These are phyloP conservation scores for Thunnus thynnus DNA, from an alignment of 2,113 vertebrate species.

Conservation along the genomic window DNA sequence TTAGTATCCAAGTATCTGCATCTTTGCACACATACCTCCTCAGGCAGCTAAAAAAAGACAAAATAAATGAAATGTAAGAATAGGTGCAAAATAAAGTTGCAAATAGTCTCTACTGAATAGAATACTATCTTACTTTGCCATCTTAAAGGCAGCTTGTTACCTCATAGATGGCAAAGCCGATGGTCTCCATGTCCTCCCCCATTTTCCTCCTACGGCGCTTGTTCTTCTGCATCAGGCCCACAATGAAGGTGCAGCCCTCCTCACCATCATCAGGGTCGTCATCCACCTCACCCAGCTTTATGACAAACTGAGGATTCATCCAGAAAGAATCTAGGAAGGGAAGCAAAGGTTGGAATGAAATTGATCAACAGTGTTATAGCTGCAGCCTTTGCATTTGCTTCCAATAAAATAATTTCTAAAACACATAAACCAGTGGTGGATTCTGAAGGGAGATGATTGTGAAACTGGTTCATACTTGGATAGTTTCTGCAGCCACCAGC, in stretches of 20 bases:
- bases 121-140: background rate
- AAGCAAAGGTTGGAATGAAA: background rate
- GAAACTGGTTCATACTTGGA: conserved; percentile 77
- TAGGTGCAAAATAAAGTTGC: background rate
- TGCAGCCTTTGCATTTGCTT: background rate
- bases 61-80: conserved; percentile 21
- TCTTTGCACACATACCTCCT: conserved; percentile 81
- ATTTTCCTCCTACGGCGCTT: conserved; percentile 82
- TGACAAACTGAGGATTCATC: conserved; percentile 91
- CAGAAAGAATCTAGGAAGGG: conserved; percentile 84
- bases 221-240: conserved; percentile 93
- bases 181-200: conserved; percentile 87
- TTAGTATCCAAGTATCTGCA: background rate
- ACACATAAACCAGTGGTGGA: background rate
- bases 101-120: background rate
- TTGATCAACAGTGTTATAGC: background rate
- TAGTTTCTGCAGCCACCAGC: conserved; percentile 95
- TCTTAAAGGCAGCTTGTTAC: conserved; percentile 60
- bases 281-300: conserved; percentile 85
- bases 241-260: conserved; percentile 85
- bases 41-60: conserved; percentile 83
- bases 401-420: background rate
- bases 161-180: conserved; percentile 88
- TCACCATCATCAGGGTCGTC: conserved; percentile 84
- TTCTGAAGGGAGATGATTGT: background rate